These are phyloP conservation scores for Holocentrus rufus DNA, from an alignment of 2,797 vertebrate species.

Conservation along the genomic window DNA sequence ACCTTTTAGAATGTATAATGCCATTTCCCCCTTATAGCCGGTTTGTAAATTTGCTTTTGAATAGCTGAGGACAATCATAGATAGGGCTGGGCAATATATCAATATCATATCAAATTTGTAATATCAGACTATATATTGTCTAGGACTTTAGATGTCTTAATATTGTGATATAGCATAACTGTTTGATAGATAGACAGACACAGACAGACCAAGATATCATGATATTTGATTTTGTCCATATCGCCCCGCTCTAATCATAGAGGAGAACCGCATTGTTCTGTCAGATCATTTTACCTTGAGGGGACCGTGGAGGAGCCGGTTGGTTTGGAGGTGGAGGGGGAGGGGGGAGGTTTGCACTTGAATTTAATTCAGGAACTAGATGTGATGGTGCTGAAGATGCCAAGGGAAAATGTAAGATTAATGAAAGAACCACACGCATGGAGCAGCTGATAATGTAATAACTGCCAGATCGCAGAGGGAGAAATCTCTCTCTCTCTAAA, in stretches of 20 bases:
- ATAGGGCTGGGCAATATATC: not conserved
- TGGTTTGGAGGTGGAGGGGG: conserved; percentile 5
- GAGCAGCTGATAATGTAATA: not conserved
- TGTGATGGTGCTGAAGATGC: conserved; percentile 18
- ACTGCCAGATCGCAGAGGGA: not conserved
- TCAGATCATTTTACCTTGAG: conserved; percentile 41
- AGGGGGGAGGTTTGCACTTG: conserved; percentile 12
- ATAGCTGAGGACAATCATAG: not conserved
- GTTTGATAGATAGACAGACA: no score
- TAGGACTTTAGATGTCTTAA: no score
- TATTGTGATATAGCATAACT: no score
- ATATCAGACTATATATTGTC: no score
- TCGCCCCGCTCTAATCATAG: no score
- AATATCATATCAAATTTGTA: no score
- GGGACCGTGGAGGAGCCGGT: not conserved
- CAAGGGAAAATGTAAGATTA: not conserved
- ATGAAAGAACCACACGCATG: not conserved
- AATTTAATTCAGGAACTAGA: conserved; percentile 8
- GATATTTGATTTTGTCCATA: no score
- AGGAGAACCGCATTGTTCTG: not conserved
- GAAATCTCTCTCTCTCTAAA: no score
- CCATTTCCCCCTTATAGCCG: no score
- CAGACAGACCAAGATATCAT: no score
- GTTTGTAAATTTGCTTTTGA: not conserved
- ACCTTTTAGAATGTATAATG: no score